Conservation (phyloP, 2,113 vertebrate genomes). For the Paramisgurnus dabryanus region DNA sequence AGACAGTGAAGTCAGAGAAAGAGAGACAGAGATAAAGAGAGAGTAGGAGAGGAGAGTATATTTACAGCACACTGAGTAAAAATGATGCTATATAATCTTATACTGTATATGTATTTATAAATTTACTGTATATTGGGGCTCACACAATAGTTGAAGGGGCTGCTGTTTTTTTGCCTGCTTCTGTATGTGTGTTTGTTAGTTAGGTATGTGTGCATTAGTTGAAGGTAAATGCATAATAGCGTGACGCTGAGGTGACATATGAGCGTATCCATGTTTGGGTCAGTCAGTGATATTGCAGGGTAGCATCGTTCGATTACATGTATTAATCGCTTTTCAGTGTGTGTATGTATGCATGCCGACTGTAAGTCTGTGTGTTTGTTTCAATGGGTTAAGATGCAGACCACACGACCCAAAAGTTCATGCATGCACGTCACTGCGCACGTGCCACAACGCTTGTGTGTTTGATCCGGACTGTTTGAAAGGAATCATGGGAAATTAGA, state of each 20-base stretch:
- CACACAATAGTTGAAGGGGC: slow-evolving; percentile 60
- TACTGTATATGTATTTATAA: slow-evolving; percentile 75
- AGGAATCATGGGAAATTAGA: slow-evolving; percentile 4
- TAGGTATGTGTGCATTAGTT: slow-evolving; percentile 3
- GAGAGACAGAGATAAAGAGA: slow-evolving; percentile 48
- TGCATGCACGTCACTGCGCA: slow-evolving; percentile 26
- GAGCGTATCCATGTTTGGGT: not conserved
- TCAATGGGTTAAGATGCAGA: not conserved
- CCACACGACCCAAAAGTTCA: slow-evolving; percentile 22
- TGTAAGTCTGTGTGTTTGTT: slow-evolving; percentile 16
- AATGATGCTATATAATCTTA: slow-evolving; percentile 80
- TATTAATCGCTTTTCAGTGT: not conserved
- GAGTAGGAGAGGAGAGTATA: slow-evolving; percentile 63
- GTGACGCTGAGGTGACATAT: slow-evolving; percentile 1
- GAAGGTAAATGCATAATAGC: not conserved
- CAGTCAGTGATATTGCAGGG: slow-evolving; percentile 18
- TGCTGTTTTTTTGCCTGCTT: slow-evolving; percentile 48
- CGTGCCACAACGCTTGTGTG: not conserved
- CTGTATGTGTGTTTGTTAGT: slow-evolving; percentile 30
- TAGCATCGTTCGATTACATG: not conserved
- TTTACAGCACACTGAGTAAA: slow-evolving; percentile 81
- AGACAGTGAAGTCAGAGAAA: slow-evolving; percentile 55
- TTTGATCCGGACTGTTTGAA: slow-evolving; percentile 9
- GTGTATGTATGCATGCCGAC: slow-evolving; percentile 20
- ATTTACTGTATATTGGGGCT: slow-evolving; percentile 67